phyloP scores from a whole-genome alignment of 1,140 invertebrate genomes.

The Saccostrea glomerata region DNA sequence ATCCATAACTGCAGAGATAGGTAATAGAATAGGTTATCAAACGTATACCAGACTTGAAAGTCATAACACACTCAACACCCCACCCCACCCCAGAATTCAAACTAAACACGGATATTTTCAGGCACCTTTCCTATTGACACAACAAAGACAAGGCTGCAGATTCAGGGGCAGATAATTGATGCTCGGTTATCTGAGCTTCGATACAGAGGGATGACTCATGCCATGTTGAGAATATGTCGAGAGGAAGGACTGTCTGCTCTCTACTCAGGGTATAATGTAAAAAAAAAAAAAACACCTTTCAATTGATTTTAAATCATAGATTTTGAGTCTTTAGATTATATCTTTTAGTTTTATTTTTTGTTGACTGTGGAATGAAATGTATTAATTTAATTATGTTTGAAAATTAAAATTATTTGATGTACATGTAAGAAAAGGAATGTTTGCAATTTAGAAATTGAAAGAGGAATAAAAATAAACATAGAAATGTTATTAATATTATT shows the following conservation, averaged over 20 bases:
- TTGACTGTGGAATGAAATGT: too few relatives aligned
- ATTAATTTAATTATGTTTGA: too few relatives aligned
- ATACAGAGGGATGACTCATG: conserved; percentile 95
- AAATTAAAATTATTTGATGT: too few relatives aligned
- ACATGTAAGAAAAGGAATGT: too few relatives aligned
- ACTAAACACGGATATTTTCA: conserved; percentile 52
- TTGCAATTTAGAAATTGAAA: too few relatives aligned
- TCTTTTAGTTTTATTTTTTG: neutral
- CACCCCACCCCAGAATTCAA: too few relatives aligned
- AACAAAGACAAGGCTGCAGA: conserved; percentile 77
- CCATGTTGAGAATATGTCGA: conserved; percentile 88
- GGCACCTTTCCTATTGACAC: conserved; percentile 78
- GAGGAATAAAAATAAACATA: too few relatives aligned
- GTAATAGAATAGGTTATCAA: conserved; percentile 82
- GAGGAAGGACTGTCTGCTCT: conserved; percentile 89
- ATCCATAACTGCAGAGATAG: conserved; percentile 94
- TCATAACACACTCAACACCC: neutral
- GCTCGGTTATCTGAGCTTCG: conserved; percentile 86
- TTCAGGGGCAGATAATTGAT: conserved; percentile 81
- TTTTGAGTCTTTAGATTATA: neutral
- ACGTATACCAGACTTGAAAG: neutral
- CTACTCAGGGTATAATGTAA: conserved; percentile 89
- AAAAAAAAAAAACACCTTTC: too few relatives aligned
- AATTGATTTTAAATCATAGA: neutral
- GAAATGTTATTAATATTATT: too few relatives aligned